Conservation (phyloP, 2,888 invertebrate genomes). For the Dynastes tityus region DNA sequence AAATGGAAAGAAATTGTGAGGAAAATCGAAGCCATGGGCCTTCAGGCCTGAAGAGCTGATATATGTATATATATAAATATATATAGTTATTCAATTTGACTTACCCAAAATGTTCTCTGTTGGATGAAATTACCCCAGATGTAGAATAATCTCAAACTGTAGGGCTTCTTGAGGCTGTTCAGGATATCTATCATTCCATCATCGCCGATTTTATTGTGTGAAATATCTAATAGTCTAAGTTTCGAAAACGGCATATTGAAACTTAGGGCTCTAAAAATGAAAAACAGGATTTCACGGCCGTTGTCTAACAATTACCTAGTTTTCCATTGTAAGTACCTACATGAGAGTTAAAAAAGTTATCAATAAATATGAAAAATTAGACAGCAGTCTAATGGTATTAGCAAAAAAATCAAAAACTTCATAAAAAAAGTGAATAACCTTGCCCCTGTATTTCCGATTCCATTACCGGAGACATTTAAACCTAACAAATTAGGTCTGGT, state of each 20-base stretch:
- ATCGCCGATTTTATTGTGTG: conserved; percentile 74
- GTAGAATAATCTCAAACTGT: conserved; percentile 66
- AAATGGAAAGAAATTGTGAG: too few relatives aligned
- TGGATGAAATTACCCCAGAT: conserved; percentile 70
- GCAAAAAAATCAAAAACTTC: too few relatives aligned
- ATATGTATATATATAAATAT: too few relatives aligned
- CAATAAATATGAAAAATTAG: too few relatives aligned
- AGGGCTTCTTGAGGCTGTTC: conserved; percentile 74
- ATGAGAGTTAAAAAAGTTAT: too few relatives aligned
- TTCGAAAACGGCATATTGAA: conserved; percentile 75
- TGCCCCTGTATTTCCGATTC: conserved; percentile 74
- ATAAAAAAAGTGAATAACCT: conserved; percentile 60
- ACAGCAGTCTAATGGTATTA: too few relatives aligned
- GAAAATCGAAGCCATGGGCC: too few relatives aligned
- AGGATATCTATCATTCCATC: conserved; percentile 73
- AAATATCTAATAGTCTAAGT: conserved; percentile 74
- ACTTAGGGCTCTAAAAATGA: conserved; percentile 70
- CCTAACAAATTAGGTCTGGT: conserved; percentile 71
- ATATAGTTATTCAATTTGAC: not conserved
- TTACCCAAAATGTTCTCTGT: conserved; percentile 64
- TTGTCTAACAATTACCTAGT: not conserved
- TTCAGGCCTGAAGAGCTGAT: too few relatives aligned
- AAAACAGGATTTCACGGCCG: not conserved
- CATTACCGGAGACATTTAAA: conserved; percentile 75
- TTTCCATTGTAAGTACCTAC: too few relatives aligned